Conservation (phyloP, 2,113 vertebrate species). For the Sebastes schlegelii region DNA sequence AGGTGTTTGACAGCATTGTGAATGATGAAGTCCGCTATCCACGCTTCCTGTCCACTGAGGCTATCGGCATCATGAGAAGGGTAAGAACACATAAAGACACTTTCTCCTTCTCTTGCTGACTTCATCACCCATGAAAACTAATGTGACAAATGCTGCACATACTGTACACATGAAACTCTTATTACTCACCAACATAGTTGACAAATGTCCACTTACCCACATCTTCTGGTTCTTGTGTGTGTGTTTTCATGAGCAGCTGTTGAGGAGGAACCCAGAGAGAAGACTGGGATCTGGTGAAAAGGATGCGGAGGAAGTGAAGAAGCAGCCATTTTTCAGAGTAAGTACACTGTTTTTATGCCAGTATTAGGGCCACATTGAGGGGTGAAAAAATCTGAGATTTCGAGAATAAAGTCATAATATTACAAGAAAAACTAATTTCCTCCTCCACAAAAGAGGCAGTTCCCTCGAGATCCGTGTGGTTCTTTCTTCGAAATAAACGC, state of each 20-base stretch:
- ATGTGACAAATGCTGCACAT: slow-evolving; percentile 2
- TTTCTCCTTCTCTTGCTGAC: neutral
- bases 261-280: slow-evolving; percentile 95
- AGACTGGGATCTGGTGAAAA: slow-evolving; percentile 95
- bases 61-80: slow-evolving; percentile 97
- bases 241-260: slow-evolving; percentile 82
- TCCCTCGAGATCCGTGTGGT: no score
- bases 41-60: slow-evolving; percentile 95
- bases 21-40: slow-evolving; percentile 99
- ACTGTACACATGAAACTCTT: slow-evolving; percentile 2
- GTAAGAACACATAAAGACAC: slow-evolving; percentile 77
- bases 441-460: no score
- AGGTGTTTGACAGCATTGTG: slow-evolving; percentile 99
- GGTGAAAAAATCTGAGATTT: no score
- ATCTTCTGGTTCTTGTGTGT: neutral
- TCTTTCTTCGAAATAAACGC: no score
- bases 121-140: neutral
- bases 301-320: slow-evolving; percentile 98
- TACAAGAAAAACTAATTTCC: no score
- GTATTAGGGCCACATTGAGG: no score
- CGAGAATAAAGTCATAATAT: no score
- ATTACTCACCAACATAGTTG: neutral
- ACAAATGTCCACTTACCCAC: neutral
- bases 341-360: slow-evolving; percentile 48
- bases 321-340: slow-evolving; percentile 97